Evolutionary conservation across 1,140 invertebrate species (phyloP).

Genomic region (Pseudachorutes palmiensis): DNA sequence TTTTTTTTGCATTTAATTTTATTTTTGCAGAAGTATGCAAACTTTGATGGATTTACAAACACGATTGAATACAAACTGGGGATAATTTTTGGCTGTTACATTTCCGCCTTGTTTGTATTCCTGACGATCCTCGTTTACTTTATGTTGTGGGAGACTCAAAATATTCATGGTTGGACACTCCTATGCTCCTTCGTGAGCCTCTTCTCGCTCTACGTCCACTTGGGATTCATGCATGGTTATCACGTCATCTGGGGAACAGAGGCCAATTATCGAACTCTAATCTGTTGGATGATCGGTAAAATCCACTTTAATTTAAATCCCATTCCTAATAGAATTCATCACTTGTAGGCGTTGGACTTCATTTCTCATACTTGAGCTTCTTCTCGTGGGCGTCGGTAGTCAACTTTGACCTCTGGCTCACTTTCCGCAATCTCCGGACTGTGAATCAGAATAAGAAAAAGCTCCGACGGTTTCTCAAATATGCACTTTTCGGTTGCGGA

Average conservation of each 20-base stretch:
- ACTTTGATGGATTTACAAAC: not conserved
- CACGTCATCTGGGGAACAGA: not conserved
- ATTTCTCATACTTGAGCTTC: constrained; percentile 7
- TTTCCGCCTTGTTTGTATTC: constrained; percentile 26
- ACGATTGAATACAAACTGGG: not conserved
- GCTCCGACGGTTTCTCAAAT: not conserved
- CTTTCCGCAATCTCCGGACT: constrained; percentile 5
- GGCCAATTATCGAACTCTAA: not conserved
- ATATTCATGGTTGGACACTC: constrained; percentile 28
- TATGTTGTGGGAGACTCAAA: constrained; percentile 36
- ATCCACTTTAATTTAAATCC: too few species aligned
- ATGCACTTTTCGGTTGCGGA: constrained; percentile 12
- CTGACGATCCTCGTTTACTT: constrained; percentile 30
- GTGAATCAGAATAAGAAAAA: not conserved
- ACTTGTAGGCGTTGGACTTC: constrained; percentile 7
- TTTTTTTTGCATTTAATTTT: not conserved
- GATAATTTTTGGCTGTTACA: not conserved
- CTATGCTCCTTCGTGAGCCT: constrained; percentile 6
- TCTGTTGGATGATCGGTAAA: constrained; percentile 2
- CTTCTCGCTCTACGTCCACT: constrained; percentile 2
- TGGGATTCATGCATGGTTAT: constrained; percentile 2
- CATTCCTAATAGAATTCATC: too few species aligned
- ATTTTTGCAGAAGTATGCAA: not conserved
- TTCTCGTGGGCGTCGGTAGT: constrained; percentile 1
- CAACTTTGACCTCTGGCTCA: constrained; percentile 16